Percentiles rank a stretch among this genome's conserved stretches.
phyloP scores from a whole-genome alignment of 2,113 vertebrate species.

The Uropsilus gracilis region DNA sequence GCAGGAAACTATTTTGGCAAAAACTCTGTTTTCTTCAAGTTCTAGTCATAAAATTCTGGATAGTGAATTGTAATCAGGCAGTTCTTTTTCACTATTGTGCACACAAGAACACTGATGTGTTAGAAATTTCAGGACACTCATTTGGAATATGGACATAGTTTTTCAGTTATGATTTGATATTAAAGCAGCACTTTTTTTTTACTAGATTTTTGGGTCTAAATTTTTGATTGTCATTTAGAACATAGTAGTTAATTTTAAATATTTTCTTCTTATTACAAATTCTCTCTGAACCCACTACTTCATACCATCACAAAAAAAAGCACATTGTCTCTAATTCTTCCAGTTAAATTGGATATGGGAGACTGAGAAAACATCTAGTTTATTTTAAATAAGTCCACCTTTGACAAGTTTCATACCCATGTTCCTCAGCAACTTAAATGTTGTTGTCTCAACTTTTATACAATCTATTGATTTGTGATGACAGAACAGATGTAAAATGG shows the following conservation, averaged over 20 bases:
- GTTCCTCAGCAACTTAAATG: not conserved
- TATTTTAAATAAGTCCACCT: constrained; percentile 30
- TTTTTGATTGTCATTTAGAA: constrained; percentile 30
- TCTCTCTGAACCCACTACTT: not conserved
- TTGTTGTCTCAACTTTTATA: not conserved
- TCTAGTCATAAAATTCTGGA: constrained; percentile 87
- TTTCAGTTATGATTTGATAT: constrained; percentile 57
- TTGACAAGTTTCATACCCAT: not conserved
- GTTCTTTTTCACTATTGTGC: constrained; percentile 83
- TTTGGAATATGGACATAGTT: constrained; percentile 77
- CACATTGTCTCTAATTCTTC: not conserved
- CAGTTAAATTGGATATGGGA: not conserved
- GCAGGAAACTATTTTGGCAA: constrained; percentile 88
- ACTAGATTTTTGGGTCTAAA: constrained; percentile 46
- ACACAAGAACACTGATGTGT: constrained; percentile 81
- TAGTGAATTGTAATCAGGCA: constrained; percentile 89
- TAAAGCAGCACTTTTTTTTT: constrained; percentile 78
- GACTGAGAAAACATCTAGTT: not conserved
- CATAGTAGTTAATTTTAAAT: not conserved
- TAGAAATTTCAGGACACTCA: constrained; percentile 75
- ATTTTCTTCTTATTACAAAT: not conserved
- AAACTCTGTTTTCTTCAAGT: constrained; percentile 87
- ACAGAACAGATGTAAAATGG: not conserved
- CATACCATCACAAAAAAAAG: constrained; percentile 12
- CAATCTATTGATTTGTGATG: not conserved